phyloP scores from a whole-genome alignment of 2,797 vertebrate species.

The Hydrocynus forskahlii region DNA sequence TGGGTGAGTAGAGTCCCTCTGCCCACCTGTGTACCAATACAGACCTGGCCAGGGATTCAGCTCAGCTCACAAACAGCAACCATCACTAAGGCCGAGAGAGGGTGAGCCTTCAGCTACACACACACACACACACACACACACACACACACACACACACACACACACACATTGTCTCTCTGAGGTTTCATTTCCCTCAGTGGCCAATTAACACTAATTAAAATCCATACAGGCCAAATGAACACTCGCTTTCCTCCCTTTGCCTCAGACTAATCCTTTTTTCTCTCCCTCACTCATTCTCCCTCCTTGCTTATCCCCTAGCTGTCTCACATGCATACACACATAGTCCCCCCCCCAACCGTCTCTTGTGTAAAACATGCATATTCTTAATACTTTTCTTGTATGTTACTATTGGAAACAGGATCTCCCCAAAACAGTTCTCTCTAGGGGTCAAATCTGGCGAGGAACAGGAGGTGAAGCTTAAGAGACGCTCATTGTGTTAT shows the following conservation, averaged over 20 bases:
- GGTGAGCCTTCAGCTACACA: slow-evolving; percentile 39
- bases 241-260: slow-evolving; percentile 61
- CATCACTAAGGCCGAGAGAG: slow-evolving; percentile 53
- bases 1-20: slow-evolving; percentile 55
- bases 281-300: slow-evolving; percentile 47
- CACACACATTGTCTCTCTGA: slow-evolving; percentile 26
- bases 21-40: slow-evolving; percentile 84
- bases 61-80: slow-evolving; percentile 54
- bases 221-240: slow-evolving; percentile 67
- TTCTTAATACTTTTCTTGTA: slow-evolving; percentile 1
- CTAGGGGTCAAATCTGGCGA: not conserved
- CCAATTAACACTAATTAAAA: slow-evolving; percentile 84
- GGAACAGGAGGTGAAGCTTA: slow-evolving; percentile 30
- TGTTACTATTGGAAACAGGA: slow-evolving; percentile 6
- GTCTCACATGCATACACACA: slow-evolving; percentile 13
- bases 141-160: slow-evolving; percentile 29
- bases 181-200: slow-evolving; percentile 75
- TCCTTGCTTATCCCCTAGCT: slow-evolving; percentile 53
- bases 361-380: slow-evolving; percentile 16
- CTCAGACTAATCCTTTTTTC: slow-evolving; percentile 49
- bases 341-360: not conserved
- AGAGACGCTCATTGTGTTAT: slow-evolving; percentile 8
- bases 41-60: slow-evolving; percentile 65
- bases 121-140: slow-evolving; percentile 14
- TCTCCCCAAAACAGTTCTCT: not conserved